Evolutionary conservation across 2,888 invertebrate genomes (phyloP).

Genomic region (Hypolimnas misippus): DNA sequence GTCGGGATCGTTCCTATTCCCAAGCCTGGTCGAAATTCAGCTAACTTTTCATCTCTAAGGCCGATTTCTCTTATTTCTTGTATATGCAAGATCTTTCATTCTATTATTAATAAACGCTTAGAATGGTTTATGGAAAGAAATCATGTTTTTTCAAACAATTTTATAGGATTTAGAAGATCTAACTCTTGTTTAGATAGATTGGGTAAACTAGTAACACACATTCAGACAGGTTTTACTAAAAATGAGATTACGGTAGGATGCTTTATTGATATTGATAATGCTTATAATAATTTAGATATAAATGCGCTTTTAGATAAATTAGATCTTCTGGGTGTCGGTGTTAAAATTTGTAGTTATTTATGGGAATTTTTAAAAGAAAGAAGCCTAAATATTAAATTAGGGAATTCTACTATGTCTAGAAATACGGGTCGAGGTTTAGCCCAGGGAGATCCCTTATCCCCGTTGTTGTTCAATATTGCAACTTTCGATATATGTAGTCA

Average conservation of each 20-base stretch:
- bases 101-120: neutral
- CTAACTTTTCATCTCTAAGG: neutral
- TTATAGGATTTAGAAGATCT: slow-evolving; percentile 31
- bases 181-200: slow-evolving; percentile 32
- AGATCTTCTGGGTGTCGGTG: slow-evolving; percentile 28
- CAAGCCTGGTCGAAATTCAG: neutral
- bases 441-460: slow-evolving; percentile 46
- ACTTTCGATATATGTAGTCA: slow-evolving; percentile 31
- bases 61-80: neutral
- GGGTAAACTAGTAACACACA: slow-evolving; percentile 20
- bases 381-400: neutral
- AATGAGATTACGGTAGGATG: slow-evolving; percentile 28
- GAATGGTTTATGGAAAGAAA: neutral
- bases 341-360: slow-evolving; percentile 28
- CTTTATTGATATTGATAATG: slow-evolving; percentile 37
- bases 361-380: slow-evolving; percentile 26
- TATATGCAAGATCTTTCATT: neutral
- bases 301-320: slow-evolving; percentile 15
- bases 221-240: slow-evolving; percentile 30
- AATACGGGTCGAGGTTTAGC: slow-evolving; percentile 38
- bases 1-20: neutral
- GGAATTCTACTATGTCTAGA: slow-evolving; percentile 11
- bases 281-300: slow-evolving; percentile 37
- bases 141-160: slow-evolving; percentile 19
- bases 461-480: slow-evolving; percentile 43